These are phyloP conservation scores for Intellagama lesueurii DNA, from an alignment of 2,797 vertebrate genomes.

Conservation along the genomic window DNA sequence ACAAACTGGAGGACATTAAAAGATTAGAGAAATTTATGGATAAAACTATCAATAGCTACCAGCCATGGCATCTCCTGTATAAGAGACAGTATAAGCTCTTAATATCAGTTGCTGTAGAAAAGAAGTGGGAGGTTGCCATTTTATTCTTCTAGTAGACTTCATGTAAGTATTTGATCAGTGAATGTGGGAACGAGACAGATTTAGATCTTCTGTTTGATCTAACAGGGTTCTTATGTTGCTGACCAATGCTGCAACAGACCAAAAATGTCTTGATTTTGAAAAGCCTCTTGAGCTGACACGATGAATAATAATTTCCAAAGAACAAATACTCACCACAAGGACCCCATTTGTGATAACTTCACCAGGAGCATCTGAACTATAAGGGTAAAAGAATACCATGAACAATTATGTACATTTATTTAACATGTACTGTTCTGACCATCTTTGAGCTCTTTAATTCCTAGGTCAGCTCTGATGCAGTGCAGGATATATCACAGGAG, in stretches of 20 bases:
- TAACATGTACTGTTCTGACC: background rate
- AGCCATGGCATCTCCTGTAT: background rate
- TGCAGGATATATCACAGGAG: background rate
- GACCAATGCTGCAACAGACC: background rate
- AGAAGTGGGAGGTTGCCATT: background rate
- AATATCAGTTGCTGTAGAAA: background rate
- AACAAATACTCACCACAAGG: slow-evolving; percentile 79
- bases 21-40: background rate
- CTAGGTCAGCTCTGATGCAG: background rate
- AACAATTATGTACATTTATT: background rate
- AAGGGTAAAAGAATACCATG: slow-evolving; percentile 39
- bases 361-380: slow-evolving; percentile 72
- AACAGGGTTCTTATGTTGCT: background rate
- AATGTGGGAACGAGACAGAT: background rate
- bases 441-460: slow-evolving; percentile 3
- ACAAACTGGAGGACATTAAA: background rate
- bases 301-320: slow-evolving; percentile 12
- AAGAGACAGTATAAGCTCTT: no score
- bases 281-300: background rate
- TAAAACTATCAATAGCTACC: background rate
- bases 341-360: slow-evolving; percentile 81
- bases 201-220: background rate
- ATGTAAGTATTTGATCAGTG: no score
- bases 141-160: background rate
- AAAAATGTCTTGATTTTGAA: background rate